These are phyloP conservation scores for Cossypha heuglini DNA, from an alignment of 2,797 vertebrate genomes.

Conservation along the genomic window DNA sequence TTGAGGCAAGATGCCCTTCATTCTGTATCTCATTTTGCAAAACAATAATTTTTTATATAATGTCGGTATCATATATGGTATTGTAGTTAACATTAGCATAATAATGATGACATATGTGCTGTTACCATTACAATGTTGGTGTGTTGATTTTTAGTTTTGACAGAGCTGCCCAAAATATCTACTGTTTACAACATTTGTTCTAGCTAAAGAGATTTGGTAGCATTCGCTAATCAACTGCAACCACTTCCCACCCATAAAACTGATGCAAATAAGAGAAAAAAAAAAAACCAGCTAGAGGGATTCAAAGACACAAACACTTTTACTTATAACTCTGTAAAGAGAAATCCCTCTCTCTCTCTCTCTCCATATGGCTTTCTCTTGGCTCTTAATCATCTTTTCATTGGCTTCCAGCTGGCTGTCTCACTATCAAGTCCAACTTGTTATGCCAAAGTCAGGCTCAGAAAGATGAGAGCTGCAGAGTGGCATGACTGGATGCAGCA, in stretches of 20 bases:
- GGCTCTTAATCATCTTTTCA: constrained; percentile 60
- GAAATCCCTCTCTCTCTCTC: constrained; percentile 51
- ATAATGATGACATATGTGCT: neutral
- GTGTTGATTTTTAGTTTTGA: constrained; percentile 12
- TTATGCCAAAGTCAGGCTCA: constrained; percentile 40
- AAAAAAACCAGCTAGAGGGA: constrained; percentile 8
- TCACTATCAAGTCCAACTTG: constrained; percentile 55
- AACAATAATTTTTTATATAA: neutral
- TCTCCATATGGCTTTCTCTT: constrained; percentile 63
- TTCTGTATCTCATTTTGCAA: neutral
- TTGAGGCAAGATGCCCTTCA: neutral
- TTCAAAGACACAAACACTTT: constrained; percentile 64
- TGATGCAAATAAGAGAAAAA: neutral
- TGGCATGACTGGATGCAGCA: neutral
- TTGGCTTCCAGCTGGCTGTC: constrained; percentile 60
- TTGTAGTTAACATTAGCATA: neutral
- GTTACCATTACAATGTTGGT: neutral
- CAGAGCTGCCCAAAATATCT: constrained; percentile 1
- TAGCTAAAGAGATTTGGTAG: constrained; percentile 35
- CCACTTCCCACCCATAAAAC: constrained; percentile 28
- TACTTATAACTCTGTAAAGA: constrained; percentile 50
- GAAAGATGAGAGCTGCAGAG: neutral
- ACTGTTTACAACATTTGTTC: constrained; percentile 50
- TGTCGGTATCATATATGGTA: neutral
- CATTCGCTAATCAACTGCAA: constrained; percentile 43